Evolutionary conservation across 2,888 invertebrate species (phyloP).

Genomic region (Hirtodrosophila confusa): DNA sequence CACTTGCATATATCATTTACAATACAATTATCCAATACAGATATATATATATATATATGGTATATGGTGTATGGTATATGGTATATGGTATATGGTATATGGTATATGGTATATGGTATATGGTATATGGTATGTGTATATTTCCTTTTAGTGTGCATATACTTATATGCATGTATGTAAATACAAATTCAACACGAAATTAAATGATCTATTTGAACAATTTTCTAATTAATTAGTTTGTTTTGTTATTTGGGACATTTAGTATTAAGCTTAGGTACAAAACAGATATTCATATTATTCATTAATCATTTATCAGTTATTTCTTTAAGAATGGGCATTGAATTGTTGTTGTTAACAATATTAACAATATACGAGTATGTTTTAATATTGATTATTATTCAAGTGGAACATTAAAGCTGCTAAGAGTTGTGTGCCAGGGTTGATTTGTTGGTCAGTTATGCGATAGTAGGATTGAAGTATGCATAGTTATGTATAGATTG

Average conservation of each 20-base stretch:
- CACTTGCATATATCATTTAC: conserved; percentile 58
- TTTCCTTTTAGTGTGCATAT: conserved; percentile 42
- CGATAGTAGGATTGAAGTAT: conserved; percentile 11
- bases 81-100: conserved; percentile 14
- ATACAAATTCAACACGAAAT: conserved; percentile 67
- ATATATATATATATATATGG: conserved; percentile 34
- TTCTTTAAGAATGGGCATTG: conserved; percentile 10
- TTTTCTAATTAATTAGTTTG: conserved; percentile 2
- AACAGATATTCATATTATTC: conserved; percentile 22
- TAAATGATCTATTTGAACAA: conserved; percentile 36
- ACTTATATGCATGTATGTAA: conserved; percentile 42
- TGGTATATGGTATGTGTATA: conserved; percentile 9
- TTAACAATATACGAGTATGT: background rate
- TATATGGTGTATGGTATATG: conserved; percentile 6
- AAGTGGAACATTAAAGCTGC: conserved; percentile 50
- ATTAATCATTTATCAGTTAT: conserved; percentile 8
- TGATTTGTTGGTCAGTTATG: conserved; percentile 43
- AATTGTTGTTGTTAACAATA: background rate
- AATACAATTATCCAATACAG: conserved; percentile 46
- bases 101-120: conserved; percentile 11
- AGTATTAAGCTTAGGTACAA: conserved; percentile 33
- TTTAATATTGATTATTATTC: background rate
- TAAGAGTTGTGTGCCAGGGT: conserved; percentile 47
- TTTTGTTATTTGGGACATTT: conserved; percentile 3
- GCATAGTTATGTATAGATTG: conserved; percentile 14